A percentile compares a stretch with the other conserved stretches of the same genome.
Evolutionary conservation across 1,140 invertebrate species (phyloP).

Genomic region (Watersipora subatra): DNA sequence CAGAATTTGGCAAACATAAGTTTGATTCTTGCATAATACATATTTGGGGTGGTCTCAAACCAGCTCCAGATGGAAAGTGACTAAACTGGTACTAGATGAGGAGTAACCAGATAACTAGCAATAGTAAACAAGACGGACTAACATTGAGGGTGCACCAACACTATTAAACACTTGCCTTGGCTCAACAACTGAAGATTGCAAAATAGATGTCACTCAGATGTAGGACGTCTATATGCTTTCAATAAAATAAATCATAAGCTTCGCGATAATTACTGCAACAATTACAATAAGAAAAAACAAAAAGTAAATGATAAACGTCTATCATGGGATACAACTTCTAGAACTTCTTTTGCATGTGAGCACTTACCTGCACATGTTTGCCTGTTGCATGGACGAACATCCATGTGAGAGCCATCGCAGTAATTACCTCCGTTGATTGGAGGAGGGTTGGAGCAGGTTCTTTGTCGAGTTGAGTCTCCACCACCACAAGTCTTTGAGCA

Average conservation of each 20-base stretch:
- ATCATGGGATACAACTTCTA: background rate
- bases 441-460: constrained; percentile 42
- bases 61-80: background rate
- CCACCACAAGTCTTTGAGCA: constrained; percentile 52
- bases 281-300: background rate
- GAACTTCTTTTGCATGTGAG: background rate
- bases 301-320: background rate
- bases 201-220: no score
- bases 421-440: constrained; percentile 21
- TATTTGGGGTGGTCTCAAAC: background rate
- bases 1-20: background rate
- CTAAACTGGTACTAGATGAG: background rate
- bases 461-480: constrained; percentile 46
- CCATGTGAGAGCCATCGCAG: constrained; percentile 10
- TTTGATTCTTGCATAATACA: background rate
- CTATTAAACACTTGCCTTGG: no score
- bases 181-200: no score
- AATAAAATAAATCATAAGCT: background rate
- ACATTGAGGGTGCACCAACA: background rate
- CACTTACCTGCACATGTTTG: constrained; percentile 12
- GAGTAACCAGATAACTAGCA: background rate
- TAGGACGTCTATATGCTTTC: background rate
- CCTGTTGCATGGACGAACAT: background rate
- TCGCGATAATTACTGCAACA: background rate
- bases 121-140: background rate